These are phyloP conservation scores for Periophthalmus modestus DNA, from an alignment of 2,113 vertebrate species.

Conservation along the genomic window DNA sequence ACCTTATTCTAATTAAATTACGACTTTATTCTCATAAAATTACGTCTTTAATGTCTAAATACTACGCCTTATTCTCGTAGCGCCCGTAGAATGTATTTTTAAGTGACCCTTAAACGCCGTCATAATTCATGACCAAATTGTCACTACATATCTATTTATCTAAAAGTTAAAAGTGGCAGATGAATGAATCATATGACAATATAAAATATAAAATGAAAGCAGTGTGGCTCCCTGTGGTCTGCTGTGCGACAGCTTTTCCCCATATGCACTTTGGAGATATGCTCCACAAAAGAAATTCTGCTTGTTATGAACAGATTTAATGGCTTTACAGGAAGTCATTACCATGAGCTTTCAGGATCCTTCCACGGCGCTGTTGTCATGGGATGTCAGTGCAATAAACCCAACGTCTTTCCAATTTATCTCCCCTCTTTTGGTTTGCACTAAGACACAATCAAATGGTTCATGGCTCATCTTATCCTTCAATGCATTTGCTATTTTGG, in stretches of 20 bases:
- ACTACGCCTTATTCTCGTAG: no score
- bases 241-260: slow-evolving; percentile 45
- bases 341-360: slow-evolving; percentile 41
- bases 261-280: slow-evolving; percentile 61
- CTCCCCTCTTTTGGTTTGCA: slow-evolving; percentile 17
- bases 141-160: slow-evolving; percentile 50
- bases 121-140: slow-evolving; percentile 47
- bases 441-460: slow-evolving; percentile 24
- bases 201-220: slow-evolving; percentile 48
- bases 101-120: no score
- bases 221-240: slow-evolving; percentile 53
- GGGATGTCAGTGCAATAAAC: slow-evolving; percentile 49
- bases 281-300: slow-evolving; percentile 41
- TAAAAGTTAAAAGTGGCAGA: slow-evolving; percentile 22
- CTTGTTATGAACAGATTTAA: slow-evolving; percentile 55
- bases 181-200: not conserved
- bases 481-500: slow-evolving; percentile 28
- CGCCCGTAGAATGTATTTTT: no score
- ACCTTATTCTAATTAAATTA: no score
- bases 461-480: slow-evolving; percentile 20
- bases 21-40: no score
- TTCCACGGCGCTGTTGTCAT: slow-evolving; percentile 48
- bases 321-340: slow-evolving; percentile 58
- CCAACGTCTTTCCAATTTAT: slow-evolving; percentile 26
- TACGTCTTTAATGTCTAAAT: no score